Percentiles rank a stretch among this genome's conserved stretches.
Conservation (phyloP, 2,888 invertebrate genomes). For the Drosophila tripunctata region DNA sequence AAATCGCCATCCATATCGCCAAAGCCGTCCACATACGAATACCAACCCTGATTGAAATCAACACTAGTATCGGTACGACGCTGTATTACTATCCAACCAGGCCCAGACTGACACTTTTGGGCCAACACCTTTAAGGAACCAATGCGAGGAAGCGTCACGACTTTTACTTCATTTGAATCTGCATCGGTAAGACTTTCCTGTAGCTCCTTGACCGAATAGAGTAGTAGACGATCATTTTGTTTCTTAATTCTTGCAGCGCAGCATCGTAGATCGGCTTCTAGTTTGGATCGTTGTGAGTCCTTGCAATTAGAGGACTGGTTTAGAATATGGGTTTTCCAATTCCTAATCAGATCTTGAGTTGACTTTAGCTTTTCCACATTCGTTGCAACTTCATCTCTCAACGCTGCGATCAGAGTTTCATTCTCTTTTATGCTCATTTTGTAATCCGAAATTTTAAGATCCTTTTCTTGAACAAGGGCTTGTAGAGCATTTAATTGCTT, state of each 20-base stretch:
- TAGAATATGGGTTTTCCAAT: not conserved
- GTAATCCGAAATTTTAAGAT: not conserved
- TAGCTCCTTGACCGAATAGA: conserved; percentile 20
- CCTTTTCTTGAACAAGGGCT: not conserved
- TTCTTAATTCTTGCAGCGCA: conserved; percentile 7
- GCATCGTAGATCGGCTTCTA: conserved; percentile 3
- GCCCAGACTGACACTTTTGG: conserved; percentile 12
- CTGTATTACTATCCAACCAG: conserved; percentile 38
- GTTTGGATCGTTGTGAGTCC: not conserved
- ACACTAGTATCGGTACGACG: conserved; percentile 13
- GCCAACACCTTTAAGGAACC: conserved; percentile 11
- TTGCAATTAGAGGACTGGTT: not conserved
- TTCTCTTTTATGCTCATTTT: conserved; percentile 1
- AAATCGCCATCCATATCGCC: conserved; percentile 30
- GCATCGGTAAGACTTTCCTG: conserved; percentile 9
- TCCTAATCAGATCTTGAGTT: not conserved
- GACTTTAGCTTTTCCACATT: conserved; percentile 3
- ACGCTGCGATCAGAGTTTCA: not conserved
- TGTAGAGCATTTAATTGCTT: conserved; percentile 1
- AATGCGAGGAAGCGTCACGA: conserved; percentile 11
- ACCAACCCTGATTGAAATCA: conserved; percentile 36
- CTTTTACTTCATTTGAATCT: conserved; percentile 3
- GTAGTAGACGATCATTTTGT: conserved; percentile 8
- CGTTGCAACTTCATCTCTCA: not conserved
- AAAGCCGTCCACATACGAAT: conserved; percentile 25